These are phyloP conservation scores for Lepidocyrtoides sp. DNA, from an alignment of 2,888 invertebrate species.

Conservation along the genomic window DNA sequence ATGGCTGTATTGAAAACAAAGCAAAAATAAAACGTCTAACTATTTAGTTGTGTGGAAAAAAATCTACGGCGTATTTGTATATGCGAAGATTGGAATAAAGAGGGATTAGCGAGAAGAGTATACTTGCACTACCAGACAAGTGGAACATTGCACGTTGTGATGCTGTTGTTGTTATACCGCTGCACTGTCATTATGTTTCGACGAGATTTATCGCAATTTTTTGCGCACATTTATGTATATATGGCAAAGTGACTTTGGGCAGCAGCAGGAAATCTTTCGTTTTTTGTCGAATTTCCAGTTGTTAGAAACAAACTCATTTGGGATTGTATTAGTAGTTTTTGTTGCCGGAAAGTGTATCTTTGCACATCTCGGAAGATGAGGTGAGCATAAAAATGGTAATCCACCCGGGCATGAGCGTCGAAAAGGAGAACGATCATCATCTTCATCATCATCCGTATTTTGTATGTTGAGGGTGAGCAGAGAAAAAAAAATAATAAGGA, in stretches of 20 bases:
- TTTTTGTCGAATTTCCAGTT: not conserved
- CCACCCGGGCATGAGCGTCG: not conserved
- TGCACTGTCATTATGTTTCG: no score
- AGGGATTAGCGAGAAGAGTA: no score
- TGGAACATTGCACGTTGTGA: not conserved
- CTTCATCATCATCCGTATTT: not conserved
- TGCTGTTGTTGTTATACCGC: not conserved
- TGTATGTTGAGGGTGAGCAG: not conserved
- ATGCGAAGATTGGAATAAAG: not conserved
- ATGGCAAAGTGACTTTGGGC: slow-evolving; percentile 1
- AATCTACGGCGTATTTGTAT: not conserved
- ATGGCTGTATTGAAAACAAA: no score
- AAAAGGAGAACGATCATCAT: not conserved
- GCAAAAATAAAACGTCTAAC: no score
- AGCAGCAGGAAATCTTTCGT: not conserved
- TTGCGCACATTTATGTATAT: not conserved
- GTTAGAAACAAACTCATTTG: not conserved
- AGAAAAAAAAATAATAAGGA: not conserved
- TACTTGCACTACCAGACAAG: no score
- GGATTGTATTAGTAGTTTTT: not conserved
- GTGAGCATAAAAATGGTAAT: slow-evolving; percentile 27
- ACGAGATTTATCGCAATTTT: slow-evolving; percentile 17
- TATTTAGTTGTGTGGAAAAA: no score
- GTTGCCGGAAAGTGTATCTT: not conserved
- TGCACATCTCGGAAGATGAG: not conserved